Percentiles rank a stretch among this genome's conserved stretches.
Conservation (phyloP, 2,113 vertebrate genomes). For the Oncorhynchus clarkii region DNA sequence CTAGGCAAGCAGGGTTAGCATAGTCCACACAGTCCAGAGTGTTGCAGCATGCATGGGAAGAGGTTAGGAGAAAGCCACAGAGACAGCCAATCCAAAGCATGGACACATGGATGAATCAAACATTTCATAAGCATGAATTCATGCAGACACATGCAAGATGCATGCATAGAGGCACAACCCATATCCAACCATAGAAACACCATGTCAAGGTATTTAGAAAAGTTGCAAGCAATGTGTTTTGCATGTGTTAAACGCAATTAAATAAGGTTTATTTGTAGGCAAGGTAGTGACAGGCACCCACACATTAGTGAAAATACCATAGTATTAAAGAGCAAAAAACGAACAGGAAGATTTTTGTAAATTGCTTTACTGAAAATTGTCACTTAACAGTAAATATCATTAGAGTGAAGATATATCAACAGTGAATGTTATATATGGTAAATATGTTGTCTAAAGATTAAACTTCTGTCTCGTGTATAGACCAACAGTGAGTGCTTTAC, state of each 20-base stretch:
- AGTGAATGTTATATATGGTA: no score
- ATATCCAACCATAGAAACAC: background rate
- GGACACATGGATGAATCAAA: background rate
- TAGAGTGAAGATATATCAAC: background rate
- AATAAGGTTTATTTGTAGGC: background rate
- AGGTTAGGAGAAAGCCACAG: background rate
- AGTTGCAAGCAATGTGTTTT: background rate
- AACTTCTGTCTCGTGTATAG: background rate
- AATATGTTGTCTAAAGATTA: background rate
- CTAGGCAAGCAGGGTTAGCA: conserved; percentile 60
- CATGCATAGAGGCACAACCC: background rate
- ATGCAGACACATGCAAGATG: background rate
- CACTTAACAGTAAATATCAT: background rate
- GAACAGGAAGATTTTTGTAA: background rate
- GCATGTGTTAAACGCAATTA: background rate
- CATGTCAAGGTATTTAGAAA: background rate
- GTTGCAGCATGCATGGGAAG: background rate
- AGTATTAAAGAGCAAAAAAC: background rate
- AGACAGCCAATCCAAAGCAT: background rate
- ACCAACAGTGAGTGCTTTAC: conserved; percentile 61
- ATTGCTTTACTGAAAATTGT: background rate
- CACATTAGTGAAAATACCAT: background rate
- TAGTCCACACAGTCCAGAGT: background rate
- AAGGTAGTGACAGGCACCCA: background rate
- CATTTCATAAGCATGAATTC: background rate